phyloP scores from a whole-genome alignment of 1,140 invertebrate genomes.

The Dendroctonus valens region DNA sequence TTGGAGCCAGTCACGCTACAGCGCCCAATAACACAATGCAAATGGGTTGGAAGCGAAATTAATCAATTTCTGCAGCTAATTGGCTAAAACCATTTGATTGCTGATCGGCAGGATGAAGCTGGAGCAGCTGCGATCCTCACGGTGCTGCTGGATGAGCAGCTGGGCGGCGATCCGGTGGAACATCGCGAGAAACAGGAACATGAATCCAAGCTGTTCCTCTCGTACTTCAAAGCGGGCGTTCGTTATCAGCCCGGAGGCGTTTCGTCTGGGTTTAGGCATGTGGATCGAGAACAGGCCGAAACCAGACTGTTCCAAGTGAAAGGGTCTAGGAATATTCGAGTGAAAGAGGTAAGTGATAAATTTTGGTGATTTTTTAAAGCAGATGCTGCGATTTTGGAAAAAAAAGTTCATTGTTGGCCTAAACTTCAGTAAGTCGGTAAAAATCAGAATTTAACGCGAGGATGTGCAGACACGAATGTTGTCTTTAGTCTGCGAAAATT shows the following conservation, averaged over 20 bases:
- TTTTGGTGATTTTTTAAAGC: too few relatives aligned
- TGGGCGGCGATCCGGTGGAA: slow-evolving; percentile 83
- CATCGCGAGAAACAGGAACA: slow-evolving; percentile 84
- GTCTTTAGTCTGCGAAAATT: too few relatives aligned
- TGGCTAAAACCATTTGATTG: too few relatives aligned
- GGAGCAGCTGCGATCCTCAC: slow-evolving; percentile 84
- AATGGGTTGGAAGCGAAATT: too few relatives aligned
- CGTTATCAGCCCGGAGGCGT: slow-evolving; percentile 82
- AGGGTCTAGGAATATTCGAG: slow-evolving; percentile 82
- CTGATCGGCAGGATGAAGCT: slow-evolving; percentile 67
- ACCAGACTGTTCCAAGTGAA: slow-evolving; percentile 85
- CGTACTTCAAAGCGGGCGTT: slow-evolving; percentile 75
- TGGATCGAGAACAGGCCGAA: slow-evolving; percentile 70
- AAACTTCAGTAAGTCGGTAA: too few relatives aligned
- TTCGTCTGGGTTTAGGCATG: slow-evolving; percentile 80
- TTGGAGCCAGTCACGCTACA: too few relatives aligned
- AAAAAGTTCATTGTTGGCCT: too few relatives aligned
- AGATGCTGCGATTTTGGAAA: too few relatives aligned
- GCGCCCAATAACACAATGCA: too few relatives aligned
- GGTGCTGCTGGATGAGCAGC: slow-evolving; percentile 80
- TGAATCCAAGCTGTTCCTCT: slow-evolving; percentile 77
- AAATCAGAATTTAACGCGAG: too few relatives aligned
- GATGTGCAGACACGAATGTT: too few relatives aligned
- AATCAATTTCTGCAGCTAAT: too few relatives aligned
- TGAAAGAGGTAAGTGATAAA: slow-evolving; percentile 54